phyloP scores from a whole-genome alignment of 1,140 invertebrate species.

The Camponotus vicinus region DNA sequence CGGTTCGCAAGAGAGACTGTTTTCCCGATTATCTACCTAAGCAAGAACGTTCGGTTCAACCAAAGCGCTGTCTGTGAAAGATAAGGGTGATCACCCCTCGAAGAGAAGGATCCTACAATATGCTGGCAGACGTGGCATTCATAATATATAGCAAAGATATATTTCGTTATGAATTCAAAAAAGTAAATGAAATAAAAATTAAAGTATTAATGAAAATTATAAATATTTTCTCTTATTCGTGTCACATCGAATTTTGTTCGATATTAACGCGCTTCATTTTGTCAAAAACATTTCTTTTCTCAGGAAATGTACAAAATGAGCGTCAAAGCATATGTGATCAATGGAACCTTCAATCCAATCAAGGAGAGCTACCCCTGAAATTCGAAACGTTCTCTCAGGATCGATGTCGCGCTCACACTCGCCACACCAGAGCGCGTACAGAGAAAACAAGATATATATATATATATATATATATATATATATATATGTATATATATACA shows the following conservation, averaged over 20 bases:
- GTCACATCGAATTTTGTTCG: background rate
- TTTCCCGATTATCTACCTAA: constrained; percentile 30
- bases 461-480: background rate
- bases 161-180: background rate
- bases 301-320: constrained; percentile 29
- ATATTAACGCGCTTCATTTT: background rate
- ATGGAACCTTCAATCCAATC: constrained; percentile 51
- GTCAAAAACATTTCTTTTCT: background rate
- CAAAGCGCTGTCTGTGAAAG: constrained; percentile 24
- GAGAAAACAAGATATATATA: background rate
- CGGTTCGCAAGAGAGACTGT: background rate
- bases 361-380: constrained; percentile 41
- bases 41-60: background rate
- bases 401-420: constrained; percentile 42
- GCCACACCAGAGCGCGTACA: background rate
- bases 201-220: background rate
- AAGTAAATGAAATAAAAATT: background rate
- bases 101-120: constrained; percentile 19
- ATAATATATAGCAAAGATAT: background rate
- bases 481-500: background rate
- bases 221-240: too few species aligned
- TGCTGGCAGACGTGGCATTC: background rate
- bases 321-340: constrained; percentile 27
- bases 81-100: constrained; percentile 27
- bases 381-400: constrained; percentile 52